Conservation (phyloP, 2,888 invertebrate species). For the Prenolepis imparis region DNA sequence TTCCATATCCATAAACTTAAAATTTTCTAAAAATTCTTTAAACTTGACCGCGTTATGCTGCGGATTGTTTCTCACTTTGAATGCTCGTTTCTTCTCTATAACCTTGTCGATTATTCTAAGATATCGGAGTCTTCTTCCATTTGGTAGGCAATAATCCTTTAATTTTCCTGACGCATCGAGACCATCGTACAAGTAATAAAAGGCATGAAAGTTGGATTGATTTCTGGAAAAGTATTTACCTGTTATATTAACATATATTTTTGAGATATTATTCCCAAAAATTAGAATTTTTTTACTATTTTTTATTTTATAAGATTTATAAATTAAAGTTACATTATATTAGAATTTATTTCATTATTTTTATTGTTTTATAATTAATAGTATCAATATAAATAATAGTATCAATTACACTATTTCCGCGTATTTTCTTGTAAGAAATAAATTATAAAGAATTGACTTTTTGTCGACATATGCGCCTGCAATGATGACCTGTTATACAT, state of each 20-base stretch:
- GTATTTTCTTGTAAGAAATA: neutral
- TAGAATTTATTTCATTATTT: constrained; percentile 12
- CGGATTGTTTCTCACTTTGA: constrained; percentile 90
- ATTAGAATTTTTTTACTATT: neutral
- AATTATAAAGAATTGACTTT: neutral
- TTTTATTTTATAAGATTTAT: neutral
- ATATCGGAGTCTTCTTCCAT: constrained; percentile 91
- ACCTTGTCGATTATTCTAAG: constrained; percentile 89
- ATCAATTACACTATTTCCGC: neutral
- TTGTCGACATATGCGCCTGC: neutral
- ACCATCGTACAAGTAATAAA: constrained; percentile 96
- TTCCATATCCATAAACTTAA: constrained; percentile 91
- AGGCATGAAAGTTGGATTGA: constrained; percentile 95
- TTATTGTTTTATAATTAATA: neutral
- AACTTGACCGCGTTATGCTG: constrained; percentile 90
- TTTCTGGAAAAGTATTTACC: constrained; percentile 87
- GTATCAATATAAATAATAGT: too few species aligned
- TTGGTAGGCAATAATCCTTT: constrained; percentile 90
- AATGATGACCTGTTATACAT: neutral
- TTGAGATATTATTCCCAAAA: neutral
- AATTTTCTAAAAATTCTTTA: constrained; percentile 89
- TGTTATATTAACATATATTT: neutral
- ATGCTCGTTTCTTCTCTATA: constrained; percentile 87
- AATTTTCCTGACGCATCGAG: constrained; percentile 90
- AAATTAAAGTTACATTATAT: neutral